A percentile compares a stretch with the other conserved stretches of the same genome.
These are phyloP conservation scores for Trachelus troglodyta DNA, from an alignment of 2,888 invertebrate species.

Conservation along the genomic window DNA sequence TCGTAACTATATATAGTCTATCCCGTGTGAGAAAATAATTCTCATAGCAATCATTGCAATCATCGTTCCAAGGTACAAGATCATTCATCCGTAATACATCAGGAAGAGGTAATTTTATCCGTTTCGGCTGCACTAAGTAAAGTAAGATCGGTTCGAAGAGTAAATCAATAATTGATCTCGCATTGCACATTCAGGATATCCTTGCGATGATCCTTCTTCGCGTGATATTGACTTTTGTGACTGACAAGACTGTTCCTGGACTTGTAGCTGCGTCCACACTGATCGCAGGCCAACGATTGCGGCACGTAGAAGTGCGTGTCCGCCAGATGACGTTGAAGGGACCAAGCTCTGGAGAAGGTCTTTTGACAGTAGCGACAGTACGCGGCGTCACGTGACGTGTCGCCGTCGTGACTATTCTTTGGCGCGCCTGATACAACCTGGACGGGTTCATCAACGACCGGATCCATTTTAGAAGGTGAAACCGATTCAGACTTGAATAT, in stretches of 20 bases:
- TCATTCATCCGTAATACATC: too few species aligned
- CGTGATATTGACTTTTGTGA: conserved; percentile 68
- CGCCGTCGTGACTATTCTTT: not conserved
- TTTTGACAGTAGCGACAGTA: conserved; percentile 67
- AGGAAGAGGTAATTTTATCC: too few species aligned
- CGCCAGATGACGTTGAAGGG: conserved; percentile 67
- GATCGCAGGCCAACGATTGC: conserved; percentile 66
- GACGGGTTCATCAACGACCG: conserved; percentile 43
- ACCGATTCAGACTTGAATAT: conserved; percentile 57
- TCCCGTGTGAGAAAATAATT: too few species aligned
- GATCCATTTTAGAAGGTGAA: conserved; percentile 49
- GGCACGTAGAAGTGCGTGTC: conserved; percentile 68
- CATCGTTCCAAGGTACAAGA: too few species aligned
- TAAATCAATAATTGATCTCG: conserved; percentile 41
- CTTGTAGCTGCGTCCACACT: conserved; percentile 67
- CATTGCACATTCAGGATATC: conserved; percentile 34
- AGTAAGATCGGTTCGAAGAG: not conserved
- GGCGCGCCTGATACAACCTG: conserved; percentile 15
- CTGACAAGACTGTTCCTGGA: conserved; percentile 68
- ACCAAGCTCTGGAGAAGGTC: conserved; percentile 68
- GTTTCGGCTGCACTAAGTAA: too few species aligned
- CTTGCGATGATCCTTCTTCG: conserved; percentile 46
- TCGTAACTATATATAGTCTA: too few species aligned
- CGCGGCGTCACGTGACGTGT: conserved; percentile 34
- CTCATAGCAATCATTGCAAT: too few species aligned